Conservation (phyloP, 2,113 vertebrate species). For the Serinus canaria region DNA sequence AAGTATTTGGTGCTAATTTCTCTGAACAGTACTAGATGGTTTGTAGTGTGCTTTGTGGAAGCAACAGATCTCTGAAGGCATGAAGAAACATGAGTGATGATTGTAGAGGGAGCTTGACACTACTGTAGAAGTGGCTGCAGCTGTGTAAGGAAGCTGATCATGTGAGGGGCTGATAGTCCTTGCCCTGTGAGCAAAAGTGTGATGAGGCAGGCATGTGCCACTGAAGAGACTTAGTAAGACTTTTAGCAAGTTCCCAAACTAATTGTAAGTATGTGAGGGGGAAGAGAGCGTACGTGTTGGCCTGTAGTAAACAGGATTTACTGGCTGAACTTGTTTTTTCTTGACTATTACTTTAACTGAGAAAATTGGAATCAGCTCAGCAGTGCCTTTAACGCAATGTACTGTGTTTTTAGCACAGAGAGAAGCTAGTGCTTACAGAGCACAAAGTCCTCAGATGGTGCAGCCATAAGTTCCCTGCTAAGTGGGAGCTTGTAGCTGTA, state of each 20-base stretch:
- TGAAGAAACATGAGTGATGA: not conserved
- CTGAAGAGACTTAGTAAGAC: not conserved
- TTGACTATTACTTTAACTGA: not conserved
- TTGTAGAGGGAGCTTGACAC: not conserved
- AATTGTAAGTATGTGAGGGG: not conserved
- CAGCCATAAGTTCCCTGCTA: not conserved
- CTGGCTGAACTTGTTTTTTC: not conserved
- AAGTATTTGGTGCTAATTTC: not conserved
- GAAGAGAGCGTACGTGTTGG: rapidly evolving
- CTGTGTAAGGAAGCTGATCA: not conserved
- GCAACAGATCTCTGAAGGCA: not conserved
- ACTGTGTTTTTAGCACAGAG: not conserved
- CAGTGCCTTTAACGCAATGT: rapidly evolving
- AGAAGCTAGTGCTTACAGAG: not conserved
- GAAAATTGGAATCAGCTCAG: not conserved
- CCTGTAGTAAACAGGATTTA: not conserved
- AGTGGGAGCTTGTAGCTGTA: not conserved
- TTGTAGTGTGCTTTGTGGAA: not conserved
- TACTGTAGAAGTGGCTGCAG: not conserved
- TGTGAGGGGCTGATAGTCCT: not conserved
- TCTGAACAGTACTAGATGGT: not conserved
- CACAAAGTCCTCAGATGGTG: not conserved
- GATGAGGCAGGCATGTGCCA: not conserved
- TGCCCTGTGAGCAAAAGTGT: not conserved
- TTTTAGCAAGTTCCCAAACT: not conserved